Evolutionary conservation across 1,140 invertebrate species (phyloP), one percentile per base, ranked within the genome.

Genomic region (Alviniconcha marisindica): DNA sequence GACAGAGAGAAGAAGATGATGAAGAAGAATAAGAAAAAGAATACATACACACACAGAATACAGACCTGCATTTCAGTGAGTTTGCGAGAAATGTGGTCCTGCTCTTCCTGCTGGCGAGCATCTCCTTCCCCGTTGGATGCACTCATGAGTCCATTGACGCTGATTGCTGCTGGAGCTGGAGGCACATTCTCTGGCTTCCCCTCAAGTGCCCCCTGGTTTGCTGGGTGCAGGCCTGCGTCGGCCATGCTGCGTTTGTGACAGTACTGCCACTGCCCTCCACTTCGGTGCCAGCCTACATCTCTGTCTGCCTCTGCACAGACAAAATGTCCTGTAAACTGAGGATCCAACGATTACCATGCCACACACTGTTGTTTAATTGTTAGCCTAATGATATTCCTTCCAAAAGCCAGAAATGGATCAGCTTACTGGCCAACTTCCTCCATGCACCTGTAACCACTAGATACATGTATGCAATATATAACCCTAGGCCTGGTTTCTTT

Each of bases 1-100:
- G n/a, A n/a, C n/a, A n/a, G n/a, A n/a, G n/a, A n/a, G n/a, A n/a
- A n/a, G n/a, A n/a, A n/a, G n/a, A n/a, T n/a, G n/a, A n/a, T n/a
- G n/a, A n/a, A n/a, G n/a, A n/a, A n/a, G n/a, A n/a, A n/a, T n/a
- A n/a, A n/a, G n/a, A n/a, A n/a, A n/a, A n/a, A n/a, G n/a, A n/a
- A n/a, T n/a, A n/a, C n/a, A n/a, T n/a, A n/a, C n/a, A n/a, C n/a
- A n/a, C n/a, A n/a, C n/a, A n/a, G n/a, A n/a, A n/a, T 3, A 42
- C 44, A 28, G 4, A 82, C 66, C 69, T 82, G 42, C 42, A 69
- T 78, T 56, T 42, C 51, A n/a, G 42, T 33, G 24, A 80, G 78
- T 40, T 80, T 80, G 18, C 24, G 60, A 44, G 78, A 60, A 28
- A 80, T 80, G 78, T 44, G 78, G 40, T 80, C 78, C 56, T 66